These are phyloP conservation scores for Psilanteris sp. DNA, from an alignment of 1,140 invertebrate genomes.

Conservation along the genomic window DNA sequence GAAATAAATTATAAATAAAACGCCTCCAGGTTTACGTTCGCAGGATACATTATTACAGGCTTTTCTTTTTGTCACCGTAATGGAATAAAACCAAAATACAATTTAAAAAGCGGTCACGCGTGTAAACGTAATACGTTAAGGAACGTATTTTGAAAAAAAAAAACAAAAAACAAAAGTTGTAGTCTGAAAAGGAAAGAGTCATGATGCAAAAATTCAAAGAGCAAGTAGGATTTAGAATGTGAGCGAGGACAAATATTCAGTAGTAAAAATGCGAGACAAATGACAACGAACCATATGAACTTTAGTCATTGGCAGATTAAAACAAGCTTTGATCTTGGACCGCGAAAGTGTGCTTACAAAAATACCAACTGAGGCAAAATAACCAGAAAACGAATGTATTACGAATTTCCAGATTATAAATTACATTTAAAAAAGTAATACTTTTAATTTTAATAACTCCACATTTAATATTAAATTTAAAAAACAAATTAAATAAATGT, in stretches of 20 bases:
- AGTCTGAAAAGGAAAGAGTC: conserved; percentile 16
- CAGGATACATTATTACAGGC: too few relatives aligned
- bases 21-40: too few relatives aligned
- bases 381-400: conserved; percentile 18
- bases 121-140: conserved; percentile 40
- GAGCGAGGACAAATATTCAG: conserved; percentile 43
- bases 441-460: too few relatives aligned
- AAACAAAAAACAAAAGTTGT: not conserved
- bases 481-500: too few relatives aligned
- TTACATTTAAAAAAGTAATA: too few relatives aligned
- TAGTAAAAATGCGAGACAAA: conserved; percentile 57
- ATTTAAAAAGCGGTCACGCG: conserved; percentile 23
- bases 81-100: too few relatives aligned
- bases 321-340: conserved; percentile 65
- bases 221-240: conserved; percentile 42
- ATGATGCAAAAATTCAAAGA: conserved; percentile 43
- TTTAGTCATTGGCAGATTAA: conserved; percentile 70
- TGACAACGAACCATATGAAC: conserved; percentile 28
- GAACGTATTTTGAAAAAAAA: conserved; percentile 10
- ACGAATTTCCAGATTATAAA: too few relatives aligned
- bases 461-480: too few relatives aligned
- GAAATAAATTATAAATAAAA: too few relatives aligned
- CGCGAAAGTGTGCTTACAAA: conserved; percentile 34
- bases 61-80: too few relatives aligned
- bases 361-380: conserved; percentile 44